phyloP scores from a whole-genome alignment of 1,140 invertebrate species.

The Holotrichia oblita region DNA sequence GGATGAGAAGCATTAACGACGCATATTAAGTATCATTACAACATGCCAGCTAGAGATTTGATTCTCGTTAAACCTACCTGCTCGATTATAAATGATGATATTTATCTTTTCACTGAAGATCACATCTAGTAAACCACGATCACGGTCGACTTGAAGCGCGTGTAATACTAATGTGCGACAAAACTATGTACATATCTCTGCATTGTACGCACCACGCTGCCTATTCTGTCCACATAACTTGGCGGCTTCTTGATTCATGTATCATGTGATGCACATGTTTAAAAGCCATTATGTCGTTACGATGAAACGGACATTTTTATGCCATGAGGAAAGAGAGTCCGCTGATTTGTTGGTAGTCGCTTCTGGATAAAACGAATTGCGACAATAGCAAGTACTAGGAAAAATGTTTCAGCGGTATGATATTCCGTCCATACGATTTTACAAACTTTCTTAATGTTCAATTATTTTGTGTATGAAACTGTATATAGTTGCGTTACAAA shows the following conservation, averaged over 20 bases:
- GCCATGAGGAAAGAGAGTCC: constrained; percentile 6
- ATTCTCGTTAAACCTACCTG: constrained; percentile 11
- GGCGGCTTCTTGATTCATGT: constrained; percentile 30
- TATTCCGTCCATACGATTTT: no score
- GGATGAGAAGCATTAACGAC: neutral
- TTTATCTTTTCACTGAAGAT: neutral
- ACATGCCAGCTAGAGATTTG: neutral
- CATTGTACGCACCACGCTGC: constrained; percentile 1
- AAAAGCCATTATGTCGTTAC: constrained; percentile 32
- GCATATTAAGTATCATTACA: neutral
- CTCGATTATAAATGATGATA: neutral
- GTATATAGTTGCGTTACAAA: no score
- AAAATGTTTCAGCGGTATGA: neutral
- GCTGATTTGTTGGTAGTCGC: neutral
- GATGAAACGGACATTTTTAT: constrained; percentile 19
- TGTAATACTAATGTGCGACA: neutral
- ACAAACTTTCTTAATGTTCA: no score
- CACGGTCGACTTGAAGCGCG: neutral
- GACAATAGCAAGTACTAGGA: neutral
- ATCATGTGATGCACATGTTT: constrained; percentile 15
- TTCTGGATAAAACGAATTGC: neutral
- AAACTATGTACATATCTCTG: neutral
- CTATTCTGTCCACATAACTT: neutral
- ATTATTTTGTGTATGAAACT: no score
- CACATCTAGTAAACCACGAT: neutral